Base-by-base conservation (phyloP, 2,888 invertebrate species). In the Minunthozetes semirufus region DNA sequence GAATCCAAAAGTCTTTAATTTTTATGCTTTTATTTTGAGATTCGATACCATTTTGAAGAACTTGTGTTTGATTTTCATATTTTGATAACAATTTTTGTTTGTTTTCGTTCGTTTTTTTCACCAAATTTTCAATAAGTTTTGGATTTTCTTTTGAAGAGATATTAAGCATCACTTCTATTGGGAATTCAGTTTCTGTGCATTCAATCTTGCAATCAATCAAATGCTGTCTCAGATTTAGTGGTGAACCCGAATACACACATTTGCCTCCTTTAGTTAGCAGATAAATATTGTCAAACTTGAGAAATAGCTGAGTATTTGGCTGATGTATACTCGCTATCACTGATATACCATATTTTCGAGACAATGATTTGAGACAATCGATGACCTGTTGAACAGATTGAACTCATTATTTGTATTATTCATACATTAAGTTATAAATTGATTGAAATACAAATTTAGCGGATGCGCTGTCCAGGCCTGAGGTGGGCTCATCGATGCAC, bases 291-390 rank as follows among this genome's bases (percentile, higher is more conserved):
- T 56, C 56, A 11, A 56, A 56, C 11, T 17, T 56, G 22, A 22
- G 19, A 19, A 56, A 56, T 19, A 56, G 19, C 1, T 56, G 19
- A 22, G 13, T 48, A 13, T 48, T 48, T 48, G 48, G 61, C 61
- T 63, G 61, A 63, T 63, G 61, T 63, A 63, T 63, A 15, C 27
- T 25, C 17, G n/a, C 29, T 33, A 63, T 33, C 9, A 63, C 29
- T 1, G 61, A n/a, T 8, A 63, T 63, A 1, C n/a, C 3, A 22
- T 63, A 29, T 4, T 29, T 33, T 17, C 33, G 61, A 11, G 61
- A 17, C 61, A 63, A n/a, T 63, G 33, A 15, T 63, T 63, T 63
- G 4, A 63, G 33, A 11, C 61, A 63, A 29, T 63, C 46, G 46
- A 48, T 48, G 13, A 48, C 46, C 46, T 48, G 17, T 15, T 48